Conservation (phyloP, 2,113 vertebrate species). For the Anguilla japonica region DNA sequence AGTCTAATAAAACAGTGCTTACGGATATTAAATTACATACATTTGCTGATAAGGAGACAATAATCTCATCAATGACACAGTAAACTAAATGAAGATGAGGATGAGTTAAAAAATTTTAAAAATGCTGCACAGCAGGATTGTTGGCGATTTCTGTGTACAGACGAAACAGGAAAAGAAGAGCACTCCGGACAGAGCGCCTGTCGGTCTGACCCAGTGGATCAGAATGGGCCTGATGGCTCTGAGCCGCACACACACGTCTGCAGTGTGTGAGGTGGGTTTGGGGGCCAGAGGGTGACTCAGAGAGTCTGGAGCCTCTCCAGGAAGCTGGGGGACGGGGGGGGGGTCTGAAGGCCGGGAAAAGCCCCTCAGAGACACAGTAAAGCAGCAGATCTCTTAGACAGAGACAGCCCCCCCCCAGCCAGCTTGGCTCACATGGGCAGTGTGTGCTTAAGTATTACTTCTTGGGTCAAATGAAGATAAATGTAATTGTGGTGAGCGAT, state of each 20-base stretch:
- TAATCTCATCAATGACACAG: not conserved
- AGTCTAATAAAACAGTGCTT: not conserved
- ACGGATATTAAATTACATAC: not conserved
- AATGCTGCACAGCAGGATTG: too few species aligned
- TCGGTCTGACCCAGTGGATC: too few species aligned
- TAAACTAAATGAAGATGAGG: too few species aligned
- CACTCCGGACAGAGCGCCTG: too few species aligned
- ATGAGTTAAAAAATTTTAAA: too few species aligned
- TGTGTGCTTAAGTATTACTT: too few species aligned
- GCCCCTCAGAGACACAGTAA: not conserved
- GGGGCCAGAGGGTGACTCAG: not conserved
- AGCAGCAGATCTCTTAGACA: not conserved
- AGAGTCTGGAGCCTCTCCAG: constrained; percentile 14
- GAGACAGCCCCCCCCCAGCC: too few species aligned
- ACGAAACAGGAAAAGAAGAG: too few species aligned
- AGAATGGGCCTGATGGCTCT: not conserved
- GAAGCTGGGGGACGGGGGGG: not conserved
- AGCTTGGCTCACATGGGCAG: too few species aligned
- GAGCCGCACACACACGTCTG: constrained; percentile 5
- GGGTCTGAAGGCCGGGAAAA: not conserved
- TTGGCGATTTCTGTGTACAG: too few species aligned
- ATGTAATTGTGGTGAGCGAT: too few species aligned
- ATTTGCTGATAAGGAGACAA: not conserved
- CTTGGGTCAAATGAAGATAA: too few species aligned
- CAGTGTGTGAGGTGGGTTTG: not conserved